Evolutionary conservation across 1,140 invertebrate genomes (phyloP).

Genomic region (Pseudomyrmex cubaensis): DNA sequence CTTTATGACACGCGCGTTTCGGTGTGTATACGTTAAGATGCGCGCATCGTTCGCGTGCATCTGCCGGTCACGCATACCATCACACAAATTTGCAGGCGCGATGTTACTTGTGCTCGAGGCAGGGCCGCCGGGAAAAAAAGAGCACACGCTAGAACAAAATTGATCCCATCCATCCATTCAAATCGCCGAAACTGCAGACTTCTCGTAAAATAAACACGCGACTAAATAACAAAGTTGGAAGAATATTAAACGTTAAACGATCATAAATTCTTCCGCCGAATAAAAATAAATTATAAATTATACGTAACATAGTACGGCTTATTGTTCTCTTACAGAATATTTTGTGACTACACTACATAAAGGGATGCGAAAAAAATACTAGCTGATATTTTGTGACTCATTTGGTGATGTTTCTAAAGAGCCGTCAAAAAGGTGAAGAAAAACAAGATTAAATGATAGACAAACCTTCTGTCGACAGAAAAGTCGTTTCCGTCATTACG

Average conservation of each 20-base stretch:
- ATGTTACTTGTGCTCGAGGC: neutral
- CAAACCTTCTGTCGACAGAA: neutral
- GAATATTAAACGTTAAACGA: constrained; percentile 6
- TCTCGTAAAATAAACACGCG: no score
- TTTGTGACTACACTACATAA: no score
- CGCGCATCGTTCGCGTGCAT: neutral
- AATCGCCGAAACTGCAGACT: neutral
- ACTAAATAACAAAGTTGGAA: neutral
- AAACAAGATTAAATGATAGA: neutral
- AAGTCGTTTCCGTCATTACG: neutral
- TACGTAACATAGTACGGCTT: no score
- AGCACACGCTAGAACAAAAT: neutral
- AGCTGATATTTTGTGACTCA: neutral
- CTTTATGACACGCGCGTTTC: no score
- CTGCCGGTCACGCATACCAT: neutral
- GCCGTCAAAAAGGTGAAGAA: no score
- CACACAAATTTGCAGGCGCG: neutral
- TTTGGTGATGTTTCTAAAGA: neutral
- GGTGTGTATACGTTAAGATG: no score
- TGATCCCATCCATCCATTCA: neutral
- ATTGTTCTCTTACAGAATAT: no score
- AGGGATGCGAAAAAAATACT: no score
- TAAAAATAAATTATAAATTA: neutral
- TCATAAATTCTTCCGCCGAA: neutral
- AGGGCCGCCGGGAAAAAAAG: neutral